Evolutionary conservation across 2,797 vertebrate genomes (phyloP).

Genomic region (Pithecia hirsuta): DNA sequence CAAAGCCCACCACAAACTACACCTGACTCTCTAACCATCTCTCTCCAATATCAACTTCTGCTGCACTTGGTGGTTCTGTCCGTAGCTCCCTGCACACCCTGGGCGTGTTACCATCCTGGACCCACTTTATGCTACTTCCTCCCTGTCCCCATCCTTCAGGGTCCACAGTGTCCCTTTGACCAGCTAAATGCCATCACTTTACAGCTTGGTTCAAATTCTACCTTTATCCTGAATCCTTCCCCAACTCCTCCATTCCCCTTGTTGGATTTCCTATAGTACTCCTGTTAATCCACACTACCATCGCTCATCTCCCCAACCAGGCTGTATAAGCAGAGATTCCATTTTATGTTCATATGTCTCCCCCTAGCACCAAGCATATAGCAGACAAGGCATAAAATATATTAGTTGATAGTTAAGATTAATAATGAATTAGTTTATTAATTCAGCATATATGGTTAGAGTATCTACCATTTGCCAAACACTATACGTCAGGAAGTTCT

Average conservation of each 20-base stretch:
- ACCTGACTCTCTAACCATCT: not conserved
- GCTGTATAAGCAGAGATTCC: constrained; percentile 12
- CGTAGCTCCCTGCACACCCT: not conserved
- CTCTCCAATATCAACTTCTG: not conserved
- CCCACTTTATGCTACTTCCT: not conserved
- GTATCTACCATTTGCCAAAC: not conserved
- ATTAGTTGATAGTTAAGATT: not conserved
- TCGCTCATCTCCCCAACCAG: not conserved
- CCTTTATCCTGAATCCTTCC: constrained; percentile 29
- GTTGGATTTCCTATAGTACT: not conserved
- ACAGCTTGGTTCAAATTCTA: constrained; percentile 6
- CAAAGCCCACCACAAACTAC: not conserved
- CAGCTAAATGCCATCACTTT: constrained; percentile 21
- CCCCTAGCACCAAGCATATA: not conserved
- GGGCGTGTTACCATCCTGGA: not conserved
- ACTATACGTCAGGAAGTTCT: not conserved
- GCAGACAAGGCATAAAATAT: not conserved
- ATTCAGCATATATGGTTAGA: constrained; percentile 23
- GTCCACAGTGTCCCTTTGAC: not conserved
- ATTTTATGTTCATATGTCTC: not conserved
- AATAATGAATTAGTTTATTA: constrained; percentile 37
- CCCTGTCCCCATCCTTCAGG: not conserved
- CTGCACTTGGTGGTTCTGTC: not conserved
- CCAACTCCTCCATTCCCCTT: not conserved
- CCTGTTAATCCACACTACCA: not conserved